These are phyloP conservation scores for Monopis laevigella DNA, from an alignment of 2,888 invertebrate genomes.

Conservation along the genomic window DNA sequence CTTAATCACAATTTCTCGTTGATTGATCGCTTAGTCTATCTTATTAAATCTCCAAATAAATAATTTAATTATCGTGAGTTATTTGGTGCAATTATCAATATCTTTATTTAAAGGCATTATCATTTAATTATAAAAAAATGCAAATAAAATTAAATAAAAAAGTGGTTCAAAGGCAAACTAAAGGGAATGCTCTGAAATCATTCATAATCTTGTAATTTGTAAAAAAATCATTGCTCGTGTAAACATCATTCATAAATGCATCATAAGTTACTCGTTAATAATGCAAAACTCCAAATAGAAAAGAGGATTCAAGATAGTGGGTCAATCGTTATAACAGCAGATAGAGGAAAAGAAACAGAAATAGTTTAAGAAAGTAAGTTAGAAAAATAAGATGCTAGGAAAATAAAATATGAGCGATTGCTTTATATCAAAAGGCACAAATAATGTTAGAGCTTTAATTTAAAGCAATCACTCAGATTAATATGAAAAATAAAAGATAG, in stretches of 20 bases:
- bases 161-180: slow-evolving; percentile 31
- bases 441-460: not conserved
- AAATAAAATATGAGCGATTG: slow-evolving; percentile 17
- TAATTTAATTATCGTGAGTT: slow-evolving; percentile 44
- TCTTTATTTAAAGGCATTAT: slow-evolving; percentile 33
- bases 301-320: slow-evolving; percentile 28
- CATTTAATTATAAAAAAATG: slow-evolving; percentile 42
- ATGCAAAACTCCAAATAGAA: slow-evolving; percentile 11
- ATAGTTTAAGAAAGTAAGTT: slow-evolving; percentile 37
- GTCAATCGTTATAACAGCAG: slow-evolving; percentile 32
- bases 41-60: slow-evolving; percentile 2
- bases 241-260: slow-evolving; percentile 44
- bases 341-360: slow-evolving; percentile 36
- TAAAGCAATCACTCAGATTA: slow-evolving; percentile 3
- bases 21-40: slow-evolving; percentile 1
- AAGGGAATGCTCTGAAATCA: slow-evolving; percentile 47
- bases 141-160: slow-evolving; percentile 34
- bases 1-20: not conserved
- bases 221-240: slow-evolving; percentile 27
- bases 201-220: slow-evolving; percentile 23
- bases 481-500: slow-evolving; percentile 23
- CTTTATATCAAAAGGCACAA: not conserved
- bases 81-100: slow-evolving; percentile 45
- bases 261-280: slow-evolving; percentile 20
- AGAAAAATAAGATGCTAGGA: slow-evolving; percentile 39